These are phyloP conservation scores for Amphiprion clarkii DNA, from an alignment of 2,797 vertebrate species.

Conservation along the genomic window DNA sequence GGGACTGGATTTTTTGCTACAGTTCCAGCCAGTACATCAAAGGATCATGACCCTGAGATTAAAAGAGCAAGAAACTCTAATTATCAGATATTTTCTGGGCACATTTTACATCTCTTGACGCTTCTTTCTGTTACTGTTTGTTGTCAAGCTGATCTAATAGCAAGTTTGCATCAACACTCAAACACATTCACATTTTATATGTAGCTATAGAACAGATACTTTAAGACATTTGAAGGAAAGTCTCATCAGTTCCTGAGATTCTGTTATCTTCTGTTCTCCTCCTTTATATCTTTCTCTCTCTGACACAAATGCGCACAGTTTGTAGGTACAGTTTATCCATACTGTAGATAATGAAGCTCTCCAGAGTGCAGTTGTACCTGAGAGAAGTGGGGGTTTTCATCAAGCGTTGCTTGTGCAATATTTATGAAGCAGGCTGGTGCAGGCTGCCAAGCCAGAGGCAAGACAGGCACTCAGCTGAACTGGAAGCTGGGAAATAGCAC, in stretches of 20 bases:
- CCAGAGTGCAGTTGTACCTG: conserved; percentile 80
- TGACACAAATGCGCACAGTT: conserved; percentile 50
- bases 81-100: neutral
- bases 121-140: neutral
- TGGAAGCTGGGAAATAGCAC: conserved; percentile 61
- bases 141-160: neutral
- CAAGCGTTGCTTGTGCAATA: conserved; percentile 74
- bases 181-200: no score
- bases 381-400: conserved; percentile 72
- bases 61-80: neutral
- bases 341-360: conserved; percentile 74
- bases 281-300: conserved; percentile 10
- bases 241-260: neutral
- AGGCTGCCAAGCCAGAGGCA: conserved; percentile 76
- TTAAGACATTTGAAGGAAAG: neutral
- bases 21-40: neutral
- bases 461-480: conserved; percentile 72
- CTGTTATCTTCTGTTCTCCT: neutral
- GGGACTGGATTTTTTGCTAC: neutral
- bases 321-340: conserved; percentile 60
- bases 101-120: neutral
- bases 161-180: no score
- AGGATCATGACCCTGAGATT: neutral
- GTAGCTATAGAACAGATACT: neutral
- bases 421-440: conserved; percentile 78